These are phyloP conservation scores for Seira sanloemensis DNA, from an alignment of 2,888 invertebrate genomes.

Conservation along the genomic window DNA sequence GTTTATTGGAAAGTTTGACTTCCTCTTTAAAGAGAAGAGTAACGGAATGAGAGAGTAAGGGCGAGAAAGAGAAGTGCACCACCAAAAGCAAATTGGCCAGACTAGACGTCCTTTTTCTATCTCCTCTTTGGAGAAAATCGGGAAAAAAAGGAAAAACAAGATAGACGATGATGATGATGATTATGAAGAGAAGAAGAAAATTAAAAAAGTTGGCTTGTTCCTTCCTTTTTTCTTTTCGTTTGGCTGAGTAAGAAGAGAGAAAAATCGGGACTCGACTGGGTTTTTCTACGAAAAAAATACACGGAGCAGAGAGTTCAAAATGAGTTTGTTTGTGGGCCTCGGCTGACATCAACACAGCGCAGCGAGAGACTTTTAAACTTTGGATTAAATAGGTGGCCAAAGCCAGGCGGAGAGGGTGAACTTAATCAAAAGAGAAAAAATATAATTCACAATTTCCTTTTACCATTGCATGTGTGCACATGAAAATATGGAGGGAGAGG, in stretches of 20 bases:
- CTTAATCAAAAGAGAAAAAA: neutral
- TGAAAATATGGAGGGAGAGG: no score
- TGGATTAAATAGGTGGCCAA: neutral
- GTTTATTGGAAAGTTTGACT: slow-evolving; percentile 47
- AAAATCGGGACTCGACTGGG: neutral
- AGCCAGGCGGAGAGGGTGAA: neutral
- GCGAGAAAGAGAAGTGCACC: neutral
- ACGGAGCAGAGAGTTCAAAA: slow-evolving; percentile 3
- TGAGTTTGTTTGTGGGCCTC: neutral
- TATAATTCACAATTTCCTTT: neutral
- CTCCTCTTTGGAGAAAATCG: neutral
- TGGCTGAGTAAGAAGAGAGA: slow-evolving; percentile 3
- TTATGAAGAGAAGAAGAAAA: slow-evolving; percentile 21
- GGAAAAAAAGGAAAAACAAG: neutral
- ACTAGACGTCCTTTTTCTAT: neutral
- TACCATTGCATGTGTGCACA: no score
- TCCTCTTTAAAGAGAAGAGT: slow-evolving; percentile 21
- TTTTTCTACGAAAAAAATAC: neutral
- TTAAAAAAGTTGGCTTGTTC: slow-evolving; percentile 39
- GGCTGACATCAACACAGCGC: neutral
- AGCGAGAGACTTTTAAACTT: neutral
- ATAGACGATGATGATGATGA: slow-evolving; percentile 11
- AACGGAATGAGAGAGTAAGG: neutral
- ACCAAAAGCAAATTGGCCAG: neutral
- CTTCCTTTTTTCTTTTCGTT: slow-evolving; percentile 10